Evolutionary conservation across 2,797 vertebrate species (phyloP), one percentile per base, ranked within the genome.

Genomic region (Onychomys torridus): DNA sequence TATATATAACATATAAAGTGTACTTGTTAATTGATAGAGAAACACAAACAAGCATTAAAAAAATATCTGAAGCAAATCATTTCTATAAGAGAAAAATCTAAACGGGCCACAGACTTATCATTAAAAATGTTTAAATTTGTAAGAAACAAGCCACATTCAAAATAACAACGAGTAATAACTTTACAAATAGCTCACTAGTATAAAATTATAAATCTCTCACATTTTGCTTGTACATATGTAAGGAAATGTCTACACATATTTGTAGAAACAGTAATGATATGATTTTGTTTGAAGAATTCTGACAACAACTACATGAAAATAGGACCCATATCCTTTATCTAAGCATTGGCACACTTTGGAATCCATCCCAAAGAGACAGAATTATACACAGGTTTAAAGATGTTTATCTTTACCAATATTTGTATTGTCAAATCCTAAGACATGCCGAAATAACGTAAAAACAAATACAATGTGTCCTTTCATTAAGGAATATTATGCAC

Each of bases 351-450:
- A 89, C 3, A 81, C 43, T 83, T 92, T 69, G 76, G 17, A 87
- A 91, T 79, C 21, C 79, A 73, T 87, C 67, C 32, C 17, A 75
- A 25, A 92, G 19, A 88, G 71, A 34, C 0, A 85, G 34, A 89
- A 89, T 90, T 96, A 88, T 69, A 65, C 13, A 89, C 32, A 59
- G 81, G 87, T 83, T 77, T 82, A 85, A 89, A 27, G 21, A 86
- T 94, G 19, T 55, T 93, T 93, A 73, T 12, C 32, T 23, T 8
- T 32, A 86, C 46, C 3, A 21, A 87, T 21, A 40, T 79, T 57
- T 90, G 27, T 61, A 87, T 8, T 59, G 32, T 11, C 40, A 94
- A 95, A 95, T 40, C 23, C 49, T 71, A 14, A 14, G 61, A 57
- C 55, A n/a, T 89, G 46, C 19, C 2, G 9, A 91, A 79, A 93